phyloP scores from a whole-genome alignment of 2,113 vertebrate species.

The Phycodurus eques region DNA sequence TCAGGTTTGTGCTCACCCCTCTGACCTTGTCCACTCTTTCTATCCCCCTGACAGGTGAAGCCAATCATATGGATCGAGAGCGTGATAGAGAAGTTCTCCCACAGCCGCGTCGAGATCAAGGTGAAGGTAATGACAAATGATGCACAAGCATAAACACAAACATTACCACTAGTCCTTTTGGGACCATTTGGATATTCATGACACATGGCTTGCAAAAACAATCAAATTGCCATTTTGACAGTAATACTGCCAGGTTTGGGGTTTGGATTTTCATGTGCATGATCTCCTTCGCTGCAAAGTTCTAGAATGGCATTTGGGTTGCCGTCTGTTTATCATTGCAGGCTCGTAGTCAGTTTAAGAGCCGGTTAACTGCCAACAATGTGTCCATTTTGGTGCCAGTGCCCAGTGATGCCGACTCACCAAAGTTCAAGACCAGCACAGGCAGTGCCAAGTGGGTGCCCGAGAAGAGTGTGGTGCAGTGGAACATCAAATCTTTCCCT shows the following conservation, averaged over 20 bases:
- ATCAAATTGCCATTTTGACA: conserved; percentile 31
- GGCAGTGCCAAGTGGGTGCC: conserved; percentile 78
- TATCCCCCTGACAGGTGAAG: conserved; percentile 71
- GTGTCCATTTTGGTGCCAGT: conserved; percentile 78
- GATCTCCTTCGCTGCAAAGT: neutral
- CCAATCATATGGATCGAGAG: conserved; percentile 83
- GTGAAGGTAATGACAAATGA: conserved; percentile 73
- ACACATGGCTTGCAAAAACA: conserved; percentile 18
- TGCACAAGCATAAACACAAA: conserved; percentile 18
- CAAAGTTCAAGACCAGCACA: conserved; percentile 80
- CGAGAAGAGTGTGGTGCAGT: conserved; percentile 76
- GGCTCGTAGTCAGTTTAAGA: conserved; percentile 81
- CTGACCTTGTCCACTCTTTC: conserved; percentile 46
- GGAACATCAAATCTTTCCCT: conserved; percentile 81
- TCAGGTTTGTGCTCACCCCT: conserved; percentile 10
- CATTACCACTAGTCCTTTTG: neutral
- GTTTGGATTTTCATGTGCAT: neutral
- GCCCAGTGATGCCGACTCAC: conserved; percentile 79
- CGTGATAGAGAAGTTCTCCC: conserved; percentile 79
- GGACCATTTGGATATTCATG: conserved; percentile 34
- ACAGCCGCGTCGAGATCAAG: conserved; percentile 83
- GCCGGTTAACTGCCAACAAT: conserved; percentile 79
- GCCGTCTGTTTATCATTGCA: conserved; percentile 37
- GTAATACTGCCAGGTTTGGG: neutral
- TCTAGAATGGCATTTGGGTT: conserved; percentile 20